A percentile compares a stretch with the other conserved stretches of the same genome.
These are phyloP conservation scores for Leptodactylus fuscus DNA, from an alignment of 2,113 vertebrate genomes.

Conservation along the genomic window DNA sequence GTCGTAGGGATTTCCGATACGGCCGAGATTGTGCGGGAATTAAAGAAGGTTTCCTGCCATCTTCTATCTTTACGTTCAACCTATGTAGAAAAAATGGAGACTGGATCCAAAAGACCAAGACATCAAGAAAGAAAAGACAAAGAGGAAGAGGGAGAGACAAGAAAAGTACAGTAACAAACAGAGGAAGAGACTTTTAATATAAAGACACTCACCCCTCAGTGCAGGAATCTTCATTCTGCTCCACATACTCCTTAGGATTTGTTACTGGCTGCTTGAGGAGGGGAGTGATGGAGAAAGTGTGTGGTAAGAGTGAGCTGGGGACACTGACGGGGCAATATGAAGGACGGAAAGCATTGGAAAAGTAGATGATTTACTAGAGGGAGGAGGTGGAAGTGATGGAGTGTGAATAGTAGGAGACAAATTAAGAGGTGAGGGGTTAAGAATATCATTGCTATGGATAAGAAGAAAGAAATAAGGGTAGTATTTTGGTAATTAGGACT, in stretches of 20 bases:
- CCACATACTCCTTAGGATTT: conserved; percentile 66
- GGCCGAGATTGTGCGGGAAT: conserved; percentile 22
- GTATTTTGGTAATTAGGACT: not conserved
- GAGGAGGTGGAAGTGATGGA: not conserved
- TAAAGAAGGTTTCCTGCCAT: conserved; percentile 9
- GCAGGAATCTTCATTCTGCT: conserved; percentile 43
- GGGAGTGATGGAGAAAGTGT: conserved; percentile 25
- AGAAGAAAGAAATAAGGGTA: not conserved
- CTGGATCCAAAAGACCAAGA: not conserved
- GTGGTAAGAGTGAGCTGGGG: not conserved
- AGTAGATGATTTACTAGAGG: not conserved
- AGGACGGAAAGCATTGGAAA: not conserved
- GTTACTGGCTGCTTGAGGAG: conserved; percentile 65
- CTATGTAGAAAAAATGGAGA: not conserved
- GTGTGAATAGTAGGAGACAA: not conserved
- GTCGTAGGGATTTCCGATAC: conserved; percentile 88
- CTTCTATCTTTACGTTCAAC: not conserved
- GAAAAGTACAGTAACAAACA: not conserved
- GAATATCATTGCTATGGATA: too few relatives aligned
- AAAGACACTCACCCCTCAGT: conserved; percentile 71
- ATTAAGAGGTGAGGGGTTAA: not conserved
- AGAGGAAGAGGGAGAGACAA: not conserved
- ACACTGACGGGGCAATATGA: too few relatives aligned
- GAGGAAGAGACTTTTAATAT: not conserved
- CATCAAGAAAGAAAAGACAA: not conserved